Conservation (phyloP, 2,113 vertebrate genomes). For the Calypte anna region DNA sequence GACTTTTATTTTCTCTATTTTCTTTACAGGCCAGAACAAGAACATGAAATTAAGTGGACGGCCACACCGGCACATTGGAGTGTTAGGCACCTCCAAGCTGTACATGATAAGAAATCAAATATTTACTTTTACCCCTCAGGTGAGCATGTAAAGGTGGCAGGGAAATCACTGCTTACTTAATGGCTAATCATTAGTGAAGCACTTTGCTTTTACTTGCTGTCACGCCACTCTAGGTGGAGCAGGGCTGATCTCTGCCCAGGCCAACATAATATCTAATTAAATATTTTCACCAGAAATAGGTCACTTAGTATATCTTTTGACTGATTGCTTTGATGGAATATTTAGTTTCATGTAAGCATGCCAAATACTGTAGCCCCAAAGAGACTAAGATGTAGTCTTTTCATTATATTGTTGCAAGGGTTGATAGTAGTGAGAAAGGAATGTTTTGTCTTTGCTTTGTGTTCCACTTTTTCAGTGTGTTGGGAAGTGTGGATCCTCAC, state of each 20-base stretch:
- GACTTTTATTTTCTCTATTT: not conserved
- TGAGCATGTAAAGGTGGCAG: constrained; percentile 51
- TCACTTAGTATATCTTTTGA: not conserved
- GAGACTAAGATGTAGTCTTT: not conserved
- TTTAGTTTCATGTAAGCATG: not conserved
- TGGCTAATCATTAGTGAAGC: constrained; percentile 2
- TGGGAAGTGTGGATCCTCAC: not conserved
- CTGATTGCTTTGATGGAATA: not conserved
- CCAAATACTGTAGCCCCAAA: not conserved
- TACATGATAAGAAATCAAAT: constrained; percentile 92
- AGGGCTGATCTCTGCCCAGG: not conserved
- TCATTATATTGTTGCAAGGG: not conserved
- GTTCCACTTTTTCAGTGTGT: not conserved
- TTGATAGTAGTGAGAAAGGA: not conserved
- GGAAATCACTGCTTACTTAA: not conserved
- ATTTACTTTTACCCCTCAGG: constrained; percentile 95
- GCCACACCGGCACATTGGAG: constrained; percentile 94
- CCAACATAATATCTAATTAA: not conserved
- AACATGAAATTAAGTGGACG: constrained; percentile 91
- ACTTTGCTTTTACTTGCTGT: not conserved
- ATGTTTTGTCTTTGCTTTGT: not conserved
- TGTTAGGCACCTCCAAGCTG: constrained; percentile 97
- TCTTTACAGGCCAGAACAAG: constrained; percentile 85
- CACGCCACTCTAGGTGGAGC: not conserved
- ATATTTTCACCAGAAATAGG: not conserved